Evolutionary conservation across 1,140 invertebrate genomes (phyloP), one percentile per base, ranked within the genome.

Genomic region (Magallana ariakensis): DNA sequence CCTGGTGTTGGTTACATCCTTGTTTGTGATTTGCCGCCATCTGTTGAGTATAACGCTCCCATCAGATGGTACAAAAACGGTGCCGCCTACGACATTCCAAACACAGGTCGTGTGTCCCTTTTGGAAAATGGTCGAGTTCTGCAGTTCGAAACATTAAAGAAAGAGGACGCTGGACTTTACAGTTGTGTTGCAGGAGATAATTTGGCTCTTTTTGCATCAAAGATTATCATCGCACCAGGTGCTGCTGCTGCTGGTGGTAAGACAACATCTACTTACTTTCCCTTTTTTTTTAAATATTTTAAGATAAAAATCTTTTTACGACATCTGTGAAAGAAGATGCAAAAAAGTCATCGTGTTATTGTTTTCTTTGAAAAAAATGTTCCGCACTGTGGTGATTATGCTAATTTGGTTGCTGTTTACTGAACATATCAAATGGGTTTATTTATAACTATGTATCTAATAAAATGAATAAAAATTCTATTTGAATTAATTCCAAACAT

Each of bases 101-200:
- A 75, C 33, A 26, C 66, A 11, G 22, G 22, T 11, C 26, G 66
- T 19, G 22, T 75, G 33, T 33, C 66, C 1, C 7, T 75, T 19
- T 10, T 26, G 1, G 66, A 75, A 26, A 75, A 75, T 13, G 66
- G 66, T 3, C 66, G 66, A 4, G 66, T 75, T 75, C 66, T 75
- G 0, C 19, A 22, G 22, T 75, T 75, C 33, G 22, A 8, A 2
- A 2, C 66, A 75, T 10, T 75, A 13, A 75, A 22, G 22, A 22
- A 33, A 75, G 66, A 75, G 15, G 66, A 75, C 33, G 22, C 66
- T 75, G 66, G 66, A 11, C 22, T 75, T 19, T 75, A 75, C 66
- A 75, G 22, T 11, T 75, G 66, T 13, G 22, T 75, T 19, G 66
- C 66, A 13, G 66, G 66, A 75, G 33, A 75, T 22, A 75, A 75